Conservation (phyloP, 2,888 invertebrate species). For the Orthosia gracilis region DNA sequence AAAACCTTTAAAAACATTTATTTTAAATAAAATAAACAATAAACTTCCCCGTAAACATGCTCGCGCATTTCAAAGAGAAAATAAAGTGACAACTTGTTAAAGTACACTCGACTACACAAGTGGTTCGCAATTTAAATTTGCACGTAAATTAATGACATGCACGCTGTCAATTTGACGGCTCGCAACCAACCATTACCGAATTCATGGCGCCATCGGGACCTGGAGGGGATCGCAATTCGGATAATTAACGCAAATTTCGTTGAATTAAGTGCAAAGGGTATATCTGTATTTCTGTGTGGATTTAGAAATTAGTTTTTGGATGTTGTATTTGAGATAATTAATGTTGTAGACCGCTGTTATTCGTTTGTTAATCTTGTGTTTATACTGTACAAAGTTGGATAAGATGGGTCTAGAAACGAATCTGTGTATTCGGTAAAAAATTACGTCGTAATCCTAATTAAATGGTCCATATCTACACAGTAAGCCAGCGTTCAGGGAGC, state of each 20-base stretch:
- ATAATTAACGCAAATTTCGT: conserved; percentile 58
- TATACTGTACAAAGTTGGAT: neutral
- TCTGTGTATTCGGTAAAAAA: neutral
- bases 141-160: conserved; percentile 64
- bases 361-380: neutral
- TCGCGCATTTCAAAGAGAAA: conserved; percentile 1
- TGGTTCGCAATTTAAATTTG: conserved; percentile 65
- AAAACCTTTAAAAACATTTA: neutral
- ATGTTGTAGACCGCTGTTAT: neutral
- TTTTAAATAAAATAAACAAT: neutral
- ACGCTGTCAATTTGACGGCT: conserved; percentile 58
- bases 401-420: neutral
- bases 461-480: no score
- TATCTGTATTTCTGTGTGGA: conserved; percentile 9
- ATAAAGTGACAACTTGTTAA: conserved; percentile 50
- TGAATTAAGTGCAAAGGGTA: conserved; percentile 31
- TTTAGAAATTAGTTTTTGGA: conserved; percentile 26
- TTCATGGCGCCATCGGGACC: conserved; percentile 49
- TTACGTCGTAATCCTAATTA: no score
- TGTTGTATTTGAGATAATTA: neutral
- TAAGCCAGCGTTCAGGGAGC: no score
- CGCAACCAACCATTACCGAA: conserved; percentile 62
- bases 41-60: neutral
- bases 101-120: conserved; percentile 59
- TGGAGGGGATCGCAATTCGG: conserved; percentile 37